A percentile compares a stretch with the other conserved stretches of the same genome.
phyloP scores from a whole-genome alignment of 2,797 vertebrate genomes.

The Mus caroli region DNA sequence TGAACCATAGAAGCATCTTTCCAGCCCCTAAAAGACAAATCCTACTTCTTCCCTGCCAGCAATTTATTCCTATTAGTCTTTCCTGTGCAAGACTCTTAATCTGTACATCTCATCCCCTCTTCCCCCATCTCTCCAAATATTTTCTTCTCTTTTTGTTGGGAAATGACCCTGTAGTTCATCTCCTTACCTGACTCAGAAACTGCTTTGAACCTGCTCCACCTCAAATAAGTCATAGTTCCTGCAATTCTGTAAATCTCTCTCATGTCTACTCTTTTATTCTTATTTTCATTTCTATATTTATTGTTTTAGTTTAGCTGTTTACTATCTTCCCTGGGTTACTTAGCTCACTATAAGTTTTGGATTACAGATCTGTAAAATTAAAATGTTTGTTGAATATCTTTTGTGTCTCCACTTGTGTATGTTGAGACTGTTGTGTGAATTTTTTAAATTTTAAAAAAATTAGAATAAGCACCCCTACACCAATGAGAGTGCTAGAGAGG shows the following conservation, averaged over 20 bases:
- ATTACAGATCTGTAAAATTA: neutral
- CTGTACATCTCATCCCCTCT: neutral
- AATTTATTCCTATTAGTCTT: neutral
- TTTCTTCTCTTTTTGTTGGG: neutral
- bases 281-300: constrained; percentile 8
- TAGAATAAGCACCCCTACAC: neutral
- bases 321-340: neutral
- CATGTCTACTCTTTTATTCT: neutral
- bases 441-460: too few relatives aligned
- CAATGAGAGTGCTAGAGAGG: neutral
- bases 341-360: neutral
- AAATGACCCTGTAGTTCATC: neutral
- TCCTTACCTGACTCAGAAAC: constrained; percentile 37
- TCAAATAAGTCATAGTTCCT: neutral
- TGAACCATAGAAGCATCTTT: neutral
- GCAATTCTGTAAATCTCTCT: neutral
- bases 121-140: neutral
- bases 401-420: neutral
- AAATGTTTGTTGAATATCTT: neutral
- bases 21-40: neutral
- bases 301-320: constrained; percentile 28
- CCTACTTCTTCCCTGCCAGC: neutral
- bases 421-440: neutral
- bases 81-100: neutral
- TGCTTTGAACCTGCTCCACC: neutral